phyloP scores from a whole-genome alignment of 2,113 vertebrate species.

The Paratilapia polleni region DNA sequence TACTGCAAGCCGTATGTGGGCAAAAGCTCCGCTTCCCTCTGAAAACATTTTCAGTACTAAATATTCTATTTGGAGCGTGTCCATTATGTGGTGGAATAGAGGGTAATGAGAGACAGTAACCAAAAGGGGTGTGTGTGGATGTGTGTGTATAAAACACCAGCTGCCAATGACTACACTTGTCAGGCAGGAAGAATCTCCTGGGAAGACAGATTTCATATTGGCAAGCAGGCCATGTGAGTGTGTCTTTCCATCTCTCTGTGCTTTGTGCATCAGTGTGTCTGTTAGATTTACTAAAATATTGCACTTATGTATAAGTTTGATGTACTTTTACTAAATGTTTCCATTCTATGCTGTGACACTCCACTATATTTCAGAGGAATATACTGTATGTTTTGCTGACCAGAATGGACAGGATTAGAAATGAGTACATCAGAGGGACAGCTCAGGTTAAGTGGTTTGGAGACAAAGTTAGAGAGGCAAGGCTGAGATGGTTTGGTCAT shows the following conservation, averaged over 20 bases:
- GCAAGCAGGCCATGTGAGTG: constrained; percentile 31
- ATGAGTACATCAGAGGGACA: too few relatives aligned
- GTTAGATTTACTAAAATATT: not conserved
- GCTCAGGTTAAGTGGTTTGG: too few relatives aligned
- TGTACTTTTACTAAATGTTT: not conserved
- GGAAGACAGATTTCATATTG: constrained; percentile 51
- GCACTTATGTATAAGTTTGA: not conserved
- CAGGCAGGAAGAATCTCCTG: constrained; percentile 36
- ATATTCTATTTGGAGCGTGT: constrained; percentile 54
- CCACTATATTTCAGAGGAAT: too few relatives aligned
- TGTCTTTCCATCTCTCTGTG: not conserved
- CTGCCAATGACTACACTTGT: constrained; percentile 57
- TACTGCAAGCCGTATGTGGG: not conserved
- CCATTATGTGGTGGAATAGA: constrained; percentile 53
- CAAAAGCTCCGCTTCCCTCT: constrained; percentile 23
- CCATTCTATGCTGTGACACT: not conserved
- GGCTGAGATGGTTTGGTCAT: too few relatives aligned
- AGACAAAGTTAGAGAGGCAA: too few relatives aligned
- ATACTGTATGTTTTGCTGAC: too few relatives aligned
- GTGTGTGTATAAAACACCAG: constrained; percentile 47
- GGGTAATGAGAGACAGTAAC: constrained; percentile 53
- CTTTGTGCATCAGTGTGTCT: not conserved
- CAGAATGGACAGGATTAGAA: too few relatives aligned
- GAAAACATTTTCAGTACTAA: constrained; percentile 52
- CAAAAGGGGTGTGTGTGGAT: not conserved